phyloP scores from a whole-genome alignment of 2,888 invertebrate genomes.

The Ditula angustiorana region DNA sequence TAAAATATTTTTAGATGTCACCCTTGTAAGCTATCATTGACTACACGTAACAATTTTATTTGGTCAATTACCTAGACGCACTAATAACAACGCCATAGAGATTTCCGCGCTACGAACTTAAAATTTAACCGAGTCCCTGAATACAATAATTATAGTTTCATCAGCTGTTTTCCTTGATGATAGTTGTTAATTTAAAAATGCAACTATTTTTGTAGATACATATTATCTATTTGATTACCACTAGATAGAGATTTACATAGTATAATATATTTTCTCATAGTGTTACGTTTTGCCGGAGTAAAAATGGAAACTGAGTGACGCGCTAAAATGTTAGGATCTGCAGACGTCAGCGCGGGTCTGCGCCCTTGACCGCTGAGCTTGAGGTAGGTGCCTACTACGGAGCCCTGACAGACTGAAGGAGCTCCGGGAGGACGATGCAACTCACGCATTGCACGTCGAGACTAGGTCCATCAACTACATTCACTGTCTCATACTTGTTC shows the following conservation, averaged over 20 bases:
- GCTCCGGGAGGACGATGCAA: constrained; percentile 7
- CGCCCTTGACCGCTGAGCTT: background rate
- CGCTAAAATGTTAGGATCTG: constrained; percentile 42
- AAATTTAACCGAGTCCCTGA: constrained; percentile 45
- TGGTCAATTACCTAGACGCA: constrained; percentile 60
- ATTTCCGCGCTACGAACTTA: constrained; percentile 44
- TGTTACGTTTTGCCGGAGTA: constrained; percentile 74
- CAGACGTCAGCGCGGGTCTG: background rate
- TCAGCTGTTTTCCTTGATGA: constrained; percentile 63
- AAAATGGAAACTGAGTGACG: constrained; percentile 56
- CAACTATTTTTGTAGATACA: constrained; percentile 84
- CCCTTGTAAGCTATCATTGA: constrained; percentile 70
- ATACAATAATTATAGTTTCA: constrained; percentile 53
- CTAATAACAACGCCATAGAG: constrained; percentile 62
- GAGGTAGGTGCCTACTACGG: constrained; percentile 1
- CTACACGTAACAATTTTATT: constrained; percentile 59
- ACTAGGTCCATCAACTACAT: constrained; percentile 35
- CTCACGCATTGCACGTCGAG: constrained; percentile 13
- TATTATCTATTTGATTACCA: constrained; percentile 80
- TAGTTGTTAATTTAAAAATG: constrained; percentile 72
- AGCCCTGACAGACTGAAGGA: background rate
- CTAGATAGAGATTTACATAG: constrained; percentile 77
- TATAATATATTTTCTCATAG: constrained; percentile 79
- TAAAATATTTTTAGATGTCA: constrained; percentile 80
- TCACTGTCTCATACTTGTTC: constrained; percentile 49